Conservation (phyloP, 2,797 vertebrate species). For the Galago senegalensis region DNA sequence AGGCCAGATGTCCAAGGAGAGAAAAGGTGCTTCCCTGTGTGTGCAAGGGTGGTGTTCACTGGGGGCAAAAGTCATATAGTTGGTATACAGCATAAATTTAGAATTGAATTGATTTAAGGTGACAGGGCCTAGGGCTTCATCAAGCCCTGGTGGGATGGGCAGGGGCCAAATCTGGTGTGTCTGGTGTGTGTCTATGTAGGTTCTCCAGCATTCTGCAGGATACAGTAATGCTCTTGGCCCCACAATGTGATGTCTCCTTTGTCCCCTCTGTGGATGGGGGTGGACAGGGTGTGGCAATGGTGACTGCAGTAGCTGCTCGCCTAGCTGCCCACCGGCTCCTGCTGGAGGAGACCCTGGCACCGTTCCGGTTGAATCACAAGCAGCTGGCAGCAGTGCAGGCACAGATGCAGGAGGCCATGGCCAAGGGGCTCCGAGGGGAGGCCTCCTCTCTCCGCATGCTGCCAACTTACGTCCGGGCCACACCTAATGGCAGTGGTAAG, state of each 20-base stretch:
- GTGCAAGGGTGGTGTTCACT: neutral
- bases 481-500: slow-evolving; percentile 89
- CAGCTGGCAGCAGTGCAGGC: slow-evolving; percentile 85
- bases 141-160: neutral
- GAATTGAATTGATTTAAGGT: neutral
- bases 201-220: slow-evolving; percentile 84
- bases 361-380: slow-evolving; percentile 55
- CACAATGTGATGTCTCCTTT: slow-evolving; percentile 88
- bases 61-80: neutral
- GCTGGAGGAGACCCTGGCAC: slow-evolving; percentile 85
- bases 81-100: neutral
- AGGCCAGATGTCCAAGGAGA: neutral
- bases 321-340: slow-evolving; percentile 68
- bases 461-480: slow-evolving; percentile 87
- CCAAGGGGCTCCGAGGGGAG: slow-evolving; percentile 83
- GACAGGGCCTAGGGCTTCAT: neutral
- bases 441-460: slow-evolving; percentile 89
- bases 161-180: neutral
- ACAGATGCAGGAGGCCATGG: slow-evolving; percentile 90
- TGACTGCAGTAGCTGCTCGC: slow-evolving; percentile 92
- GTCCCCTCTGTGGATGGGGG: slow-evolving; percentile 90
- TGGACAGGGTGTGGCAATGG: slow-evolving; percentile 92
- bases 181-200: slow-evolving; percentile 72
- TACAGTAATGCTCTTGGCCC: slow-evolving; percentile 87
- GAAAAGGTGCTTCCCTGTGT: neutral